These are phyloP conservation scores for Nomia melanderi DNA, from an alignment of 1,140 invertebrate species.

Conservation along the genomic window DNA sequence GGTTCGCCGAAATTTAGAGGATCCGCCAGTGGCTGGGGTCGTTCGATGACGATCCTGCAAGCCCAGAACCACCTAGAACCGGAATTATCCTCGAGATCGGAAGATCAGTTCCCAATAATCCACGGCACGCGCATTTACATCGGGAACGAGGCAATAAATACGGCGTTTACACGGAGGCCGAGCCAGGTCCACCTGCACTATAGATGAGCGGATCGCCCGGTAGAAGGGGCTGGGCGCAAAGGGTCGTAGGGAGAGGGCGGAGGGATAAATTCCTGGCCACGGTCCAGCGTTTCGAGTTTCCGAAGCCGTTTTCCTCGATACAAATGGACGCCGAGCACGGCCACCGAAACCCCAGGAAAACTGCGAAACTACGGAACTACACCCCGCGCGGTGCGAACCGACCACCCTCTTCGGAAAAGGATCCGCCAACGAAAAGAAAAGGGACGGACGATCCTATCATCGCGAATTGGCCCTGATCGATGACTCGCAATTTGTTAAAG, in stretches of 20 bases:
- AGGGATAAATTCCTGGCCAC: conserved; percentile 72
- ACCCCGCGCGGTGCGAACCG: conserved; percentile 54
- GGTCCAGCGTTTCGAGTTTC: conserved; percentile 68
- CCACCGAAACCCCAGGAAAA: conserved; percentile 53
- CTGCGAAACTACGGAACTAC: conserved; percentile 70
- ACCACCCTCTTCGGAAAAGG: conserved; percentile 10
- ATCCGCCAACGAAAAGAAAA: background rate
- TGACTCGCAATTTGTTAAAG: conserved; percentile 1
- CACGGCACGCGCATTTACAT: conserved; percentile 72
- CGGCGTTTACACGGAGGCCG: conserved; percentile 61
- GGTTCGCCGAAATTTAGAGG: conserved; percentile 34
- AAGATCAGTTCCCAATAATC: conserved; percentile 73
- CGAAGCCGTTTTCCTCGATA: conserved; percentile 68
- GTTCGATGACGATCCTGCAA: conserved; percentile 8
- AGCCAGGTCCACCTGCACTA: conserved; percentile 63
- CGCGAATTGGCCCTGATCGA: conserved; percentile 9
- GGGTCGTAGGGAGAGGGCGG: background rate
- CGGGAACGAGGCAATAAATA: conserved; percentile 71
- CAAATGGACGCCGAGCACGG: conserved; percentile 65
- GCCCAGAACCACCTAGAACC: conserved; percentile 14
- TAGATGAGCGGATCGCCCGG: background rate
- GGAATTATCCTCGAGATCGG: conserved; percentile 64
- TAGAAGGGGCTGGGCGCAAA: background rate
- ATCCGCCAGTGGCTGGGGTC: conserved; percentile 29
- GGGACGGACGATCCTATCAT: background rate